These are phyloP conservation scores for Halisarca cf. caerulea DNA, from an alignment of 37 sponge, comb jelly and placozoan genomes.

Conservation along the genomic window DNA sequence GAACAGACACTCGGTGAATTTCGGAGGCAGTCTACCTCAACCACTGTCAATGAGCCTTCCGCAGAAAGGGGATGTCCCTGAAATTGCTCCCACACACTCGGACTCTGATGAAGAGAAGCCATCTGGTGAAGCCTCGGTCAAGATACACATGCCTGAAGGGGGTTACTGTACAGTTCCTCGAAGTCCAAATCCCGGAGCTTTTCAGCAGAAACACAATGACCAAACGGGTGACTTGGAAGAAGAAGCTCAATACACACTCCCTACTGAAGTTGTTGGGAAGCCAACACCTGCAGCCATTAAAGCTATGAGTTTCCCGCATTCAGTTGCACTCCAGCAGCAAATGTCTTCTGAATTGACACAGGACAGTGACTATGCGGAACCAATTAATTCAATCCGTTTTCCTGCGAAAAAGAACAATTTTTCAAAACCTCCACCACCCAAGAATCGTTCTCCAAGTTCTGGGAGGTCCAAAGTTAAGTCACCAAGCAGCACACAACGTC, in stretches of 20 bases:
- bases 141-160: background rate
- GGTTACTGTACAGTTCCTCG: background rate
- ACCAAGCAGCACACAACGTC: no score
- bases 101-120: background rate
- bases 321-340: background rate
- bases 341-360: background rate
- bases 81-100: background rate
- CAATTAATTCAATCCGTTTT: background rate
- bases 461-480: no score
- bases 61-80: background rate
- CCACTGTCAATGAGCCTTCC: background rate
- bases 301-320: no score
- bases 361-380: slow-evolving; percentile 21
- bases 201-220: no score
- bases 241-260: no score
- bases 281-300: no score
- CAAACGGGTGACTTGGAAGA: no score
- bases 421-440: no score
- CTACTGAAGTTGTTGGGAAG: no score
- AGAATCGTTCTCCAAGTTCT: no score
- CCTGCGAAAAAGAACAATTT: no score
- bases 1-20: background rate
- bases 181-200: background rate
- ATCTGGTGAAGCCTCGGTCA: background rate
- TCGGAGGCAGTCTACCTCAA: background rate